Evolutionary conservation across 2,113 vertebrate species (phyloP).

Genomic region (Ctenodactylus gundi): DNA sequence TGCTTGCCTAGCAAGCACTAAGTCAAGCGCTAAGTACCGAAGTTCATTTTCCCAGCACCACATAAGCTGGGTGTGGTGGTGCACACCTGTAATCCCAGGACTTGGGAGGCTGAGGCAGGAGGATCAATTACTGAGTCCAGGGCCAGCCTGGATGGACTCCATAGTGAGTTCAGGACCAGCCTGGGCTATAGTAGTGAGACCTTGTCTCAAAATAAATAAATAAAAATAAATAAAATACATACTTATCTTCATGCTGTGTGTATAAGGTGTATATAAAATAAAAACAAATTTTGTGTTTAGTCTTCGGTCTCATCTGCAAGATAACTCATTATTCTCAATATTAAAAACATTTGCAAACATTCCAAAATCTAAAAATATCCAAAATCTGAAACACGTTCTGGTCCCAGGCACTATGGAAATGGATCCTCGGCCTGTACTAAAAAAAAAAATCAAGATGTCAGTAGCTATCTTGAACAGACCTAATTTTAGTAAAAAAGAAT

Average conservation of each 20-base stretch:
- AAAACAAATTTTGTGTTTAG: neutral
- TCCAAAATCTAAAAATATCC: neutral
- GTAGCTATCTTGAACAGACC: neutral
- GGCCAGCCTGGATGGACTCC: too few relatives aligned
- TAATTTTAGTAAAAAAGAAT: constrained; percentile 27
- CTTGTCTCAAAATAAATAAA: too few relatives aligned
- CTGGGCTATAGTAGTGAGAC: too few relatives aligned
- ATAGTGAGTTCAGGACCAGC: too few relatives aligned
- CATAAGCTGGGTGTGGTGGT: too few relatives aligned
- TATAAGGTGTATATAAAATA: neutral
- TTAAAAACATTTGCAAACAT: neutral
- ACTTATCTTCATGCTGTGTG: neutral
- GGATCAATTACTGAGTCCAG: too few relatives aligned
- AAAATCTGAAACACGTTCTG: neutral
- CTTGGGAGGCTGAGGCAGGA: too few relatives aligned
- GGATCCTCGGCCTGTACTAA: neutral
- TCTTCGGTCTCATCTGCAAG: neutral
- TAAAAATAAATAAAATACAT: too few relatives aligned
- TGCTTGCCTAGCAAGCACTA: too few relatives aligned
- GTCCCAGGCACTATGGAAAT: neutral
- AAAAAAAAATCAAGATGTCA: constrained; percentile 7
- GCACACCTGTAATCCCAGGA: too few relatives aligned
- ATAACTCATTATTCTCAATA: neutral
- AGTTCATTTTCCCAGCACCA: too few relatives aligned
- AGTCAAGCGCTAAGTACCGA: too few relatives aligned